These are phyloP conservation scores for Decapterus maruadsi DNA, from an alignment of 2,797 vertebrate genomes.

Conservation along the genomic window DNA sequence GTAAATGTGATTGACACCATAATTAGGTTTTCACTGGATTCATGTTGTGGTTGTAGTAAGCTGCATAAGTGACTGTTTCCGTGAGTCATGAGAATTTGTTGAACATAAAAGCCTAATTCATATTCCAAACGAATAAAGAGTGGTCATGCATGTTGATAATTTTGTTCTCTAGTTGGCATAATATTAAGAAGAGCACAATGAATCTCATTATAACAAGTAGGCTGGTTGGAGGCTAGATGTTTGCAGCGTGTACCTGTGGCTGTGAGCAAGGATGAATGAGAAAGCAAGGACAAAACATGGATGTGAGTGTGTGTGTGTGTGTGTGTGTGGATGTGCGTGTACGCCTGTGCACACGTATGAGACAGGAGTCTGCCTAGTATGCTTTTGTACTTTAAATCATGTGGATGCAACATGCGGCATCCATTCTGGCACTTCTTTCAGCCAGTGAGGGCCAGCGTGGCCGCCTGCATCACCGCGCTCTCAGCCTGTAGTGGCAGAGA, in stretches of 20 bases:
- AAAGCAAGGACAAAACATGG: slow-evolving; percentile 78
- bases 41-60: slow-evolving; percentile 14
- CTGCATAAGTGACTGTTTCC: slow-evolving; percentile 22
- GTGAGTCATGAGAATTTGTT: slow-evolving; percentile 21
- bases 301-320: slow-evolving; percentile 64
- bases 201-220: slow-evolving; percentile 45
- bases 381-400: slow-evolving; percentile 90
- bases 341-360: slow-evolving; percentile 76
- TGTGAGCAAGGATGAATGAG: slow-evolving; percentile 74
- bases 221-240: slow-evolving; percentile 56
- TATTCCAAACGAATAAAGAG: slow-evolving; percentile 39
- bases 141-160: slow-evolving; percentile 20
- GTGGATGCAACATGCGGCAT: slow-evolving; percentile 87
- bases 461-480: slow-evolving; percentile 74
- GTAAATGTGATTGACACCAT: slow-evolving; percentile 44
- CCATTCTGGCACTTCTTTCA: slow-evolving; percentile 70
- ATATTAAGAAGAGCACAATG: slow-evolving; percentile 38
- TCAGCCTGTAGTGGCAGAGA: slow-evolving; percentile 70
- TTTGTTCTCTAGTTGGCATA: slow-evolving; percentile 26
- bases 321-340: slow-evolving; percentile 70
- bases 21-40: slow-evolving; percentile 27
- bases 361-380: slow-evolving; percentile 80
- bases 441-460: slow-evolving; percentile 73
- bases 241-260: slow-evolving; percentile 59
- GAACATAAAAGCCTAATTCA: slow-evolving; percentile 36